Conservation (phyloP, 2,888 invertebrate species). For the Phortica okadai region DNA sequence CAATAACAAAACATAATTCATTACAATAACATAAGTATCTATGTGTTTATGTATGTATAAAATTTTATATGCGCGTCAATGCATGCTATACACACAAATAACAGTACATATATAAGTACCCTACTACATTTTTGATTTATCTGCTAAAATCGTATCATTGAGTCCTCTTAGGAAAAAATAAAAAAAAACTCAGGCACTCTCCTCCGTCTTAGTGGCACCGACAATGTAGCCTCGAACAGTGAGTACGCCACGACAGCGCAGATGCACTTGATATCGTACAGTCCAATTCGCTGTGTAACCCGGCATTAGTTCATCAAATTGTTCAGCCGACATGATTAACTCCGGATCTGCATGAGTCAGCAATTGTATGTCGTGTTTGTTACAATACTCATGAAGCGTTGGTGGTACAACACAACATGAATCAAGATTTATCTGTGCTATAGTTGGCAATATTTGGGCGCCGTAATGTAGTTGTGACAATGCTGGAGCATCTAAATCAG, state of each 20-base stretch:
- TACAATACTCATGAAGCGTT: slow-evolving; percentile 91
- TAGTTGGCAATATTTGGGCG: slow-evolving; percentile 88
- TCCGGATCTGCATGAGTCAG: slow-evolving; percentile 96
- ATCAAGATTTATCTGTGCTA: slow-evolving; percentile 94
- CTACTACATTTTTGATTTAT: neutral
- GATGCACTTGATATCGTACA: slow-evolving; percentile 90
- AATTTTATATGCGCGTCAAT: slow-evolving; percentile 3
- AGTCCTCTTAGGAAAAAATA: neutral
- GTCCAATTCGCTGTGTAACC: slow-evolving; percentile 84
- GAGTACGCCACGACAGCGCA: slow-evolving; percentile 93
- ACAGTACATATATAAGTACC: neutral
- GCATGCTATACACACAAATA: neutral
- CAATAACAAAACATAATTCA: slow-evolving; percentile 22
- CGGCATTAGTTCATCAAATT: slow-evolving; percentile 77
- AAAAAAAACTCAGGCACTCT: neutral
- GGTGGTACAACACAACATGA: slow-evolving; percentile 97
- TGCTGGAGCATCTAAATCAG: slow-evolving; percentile 90
- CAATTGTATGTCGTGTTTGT: slow-evolving; percentile 92
- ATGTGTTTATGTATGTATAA: neutral
- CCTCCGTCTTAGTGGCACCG: slow-evolving; percentile 64
- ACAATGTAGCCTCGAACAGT: slow-evolving; percentile 92
- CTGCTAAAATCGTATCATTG: neutral
- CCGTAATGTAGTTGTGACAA: slow-evolving; percentile 86
- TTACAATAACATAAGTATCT: neutral
- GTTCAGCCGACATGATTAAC: slow-evolving; percentile 78